These are phyloP conservation scores for Oryzias curvinotus DNA, from an alignment of 2,113 vertebrate species.

Conservation along the genomic window DNA sequence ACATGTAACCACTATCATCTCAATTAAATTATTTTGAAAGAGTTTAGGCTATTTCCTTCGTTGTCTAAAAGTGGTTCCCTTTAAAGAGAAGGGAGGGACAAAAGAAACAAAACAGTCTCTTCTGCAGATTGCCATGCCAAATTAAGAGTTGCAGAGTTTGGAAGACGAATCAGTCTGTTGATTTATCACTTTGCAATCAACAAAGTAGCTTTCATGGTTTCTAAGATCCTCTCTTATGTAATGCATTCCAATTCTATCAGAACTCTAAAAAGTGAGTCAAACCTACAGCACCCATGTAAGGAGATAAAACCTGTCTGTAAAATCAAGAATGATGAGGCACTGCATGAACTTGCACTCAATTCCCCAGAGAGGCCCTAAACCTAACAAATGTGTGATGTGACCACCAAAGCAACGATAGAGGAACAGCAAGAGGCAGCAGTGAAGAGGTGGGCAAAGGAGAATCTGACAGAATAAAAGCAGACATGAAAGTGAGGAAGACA, in stretches of 20 bases:
- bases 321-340: conserved; percentile 32
- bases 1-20: too few species aligned
- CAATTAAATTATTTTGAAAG: too few species aligned
- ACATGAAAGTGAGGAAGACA: conserved; percentile 48
- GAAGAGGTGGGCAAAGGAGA: conserved; percentile 1
- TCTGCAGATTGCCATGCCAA: too few species aligned
- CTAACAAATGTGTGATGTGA: conserved; percentile 60
- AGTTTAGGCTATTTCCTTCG: too few species aligned
- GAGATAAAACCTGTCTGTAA: neutral
- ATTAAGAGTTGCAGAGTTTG: too few species aligned
- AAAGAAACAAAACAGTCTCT: too few species aligned
- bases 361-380: conserved; percentile 20
- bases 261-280: conserved; percentile 9
- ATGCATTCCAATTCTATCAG: neutral
- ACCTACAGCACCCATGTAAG: conserved; percentile 2
- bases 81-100: too few species aligned
- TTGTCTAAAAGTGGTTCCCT: too few species aligned
- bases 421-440: conserved; percentile 39
- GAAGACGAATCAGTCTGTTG: too few species aligned
- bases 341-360: conserved; percentile 10
- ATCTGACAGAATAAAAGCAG: conserved; percentile 12
- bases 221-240: neutral
- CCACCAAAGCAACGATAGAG: conserved; percentile 68
- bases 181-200: too few species aligned
- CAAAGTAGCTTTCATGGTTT: conserved; percentile 7